Conservation (phyloP, 2,888 invertebrate genomes). For the Caenorhabditis imperialis region DNA sequence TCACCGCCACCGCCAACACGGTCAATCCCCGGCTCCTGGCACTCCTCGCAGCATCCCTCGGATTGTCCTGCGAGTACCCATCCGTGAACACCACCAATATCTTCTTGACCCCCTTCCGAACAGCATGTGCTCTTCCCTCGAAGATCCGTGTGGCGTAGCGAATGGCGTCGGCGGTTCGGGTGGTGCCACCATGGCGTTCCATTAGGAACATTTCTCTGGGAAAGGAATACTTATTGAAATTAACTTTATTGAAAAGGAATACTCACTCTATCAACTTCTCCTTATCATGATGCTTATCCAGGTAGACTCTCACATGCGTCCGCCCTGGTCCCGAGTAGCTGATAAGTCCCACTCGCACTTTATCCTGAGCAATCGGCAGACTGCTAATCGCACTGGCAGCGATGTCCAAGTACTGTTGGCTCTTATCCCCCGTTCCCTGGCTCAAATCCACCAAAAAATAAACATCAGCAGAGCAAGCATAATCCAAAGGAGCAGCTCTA, state of each 20-base stretch:
- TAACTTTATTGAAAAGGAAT: background rate
- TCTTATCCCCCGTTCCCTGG: conserved; percentile 63
- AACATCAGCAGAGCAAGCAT: conserved; percentile 51
- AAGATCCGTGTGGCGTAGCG: conserved; percentile 60
- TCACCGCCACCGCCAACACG: conserved; percentile 64
- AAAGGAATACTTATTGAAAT: conserved; percentile 4
- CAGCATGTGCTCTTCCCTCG: conserved; percentile 49
- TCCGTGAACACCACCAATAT: conserved; percentile 70
- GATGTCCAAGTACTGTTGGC: conserved; percentile 59
- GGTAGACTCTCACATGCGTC: conserved; percentile 42
- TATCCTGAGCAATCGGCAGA: conserved; percentile 54
- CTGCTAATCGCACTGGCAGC: conserved; percentile 52
- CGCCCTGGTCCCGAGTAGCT: conserved; percentile 61
- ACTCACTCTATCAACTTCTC: conserved; percentile 59
- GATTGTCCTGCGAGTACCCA: conserved; percentile 71
- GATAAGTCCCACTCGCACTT: conserved; percentile 55
- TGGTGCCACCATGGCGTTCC: conserved; percentile 67
- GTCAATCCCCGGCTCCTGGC: conserved; percentile 63
- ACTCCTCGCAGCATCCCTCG: conserved; percentile 57
- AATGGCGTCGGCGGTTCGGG: conserved; percentile 69
- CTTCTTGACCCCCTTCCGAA: conserved; percentile 57
- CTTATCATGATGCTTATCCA: conserved; percentile 57
- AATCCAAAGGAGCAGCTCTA: conserved; percentile 17
- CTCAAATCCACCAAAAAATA: conserved; percentile 59
- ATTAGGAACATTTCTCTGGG: conserved; percentile 60